These are phyloP conservation scores for Colletes collaris DNA, from an alignment of 2,888 invertebrate genomes.

Conservation along the genomic window DNA sequence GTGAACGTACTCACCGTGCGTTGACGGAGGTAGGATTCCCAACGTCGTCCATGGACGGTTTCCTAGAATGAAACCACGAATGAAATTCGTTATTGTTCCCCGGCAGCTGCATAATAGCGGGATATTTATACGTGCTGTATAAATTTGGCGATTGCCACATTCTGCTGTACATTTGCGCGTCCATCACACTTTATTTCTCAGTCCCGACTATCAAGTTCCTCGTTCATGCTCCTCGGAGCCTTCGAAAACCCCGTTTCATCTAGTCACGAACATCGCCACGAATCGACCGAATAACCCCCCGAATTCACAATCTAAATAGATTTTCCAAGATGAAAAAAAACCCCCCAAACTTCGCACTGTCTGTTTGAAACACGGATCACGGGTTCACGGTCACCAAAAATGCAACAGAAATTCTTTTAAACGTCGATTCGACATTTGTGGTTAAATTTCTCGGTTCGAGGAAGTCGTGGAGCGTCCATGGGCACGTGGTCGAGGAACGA, in stretches of 20 bases:
- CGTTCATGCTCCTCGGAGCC: too few species aligned
- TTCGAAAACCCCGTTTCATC: too few species aligned
- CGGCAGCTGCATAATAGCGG: constrained; percentile 79
- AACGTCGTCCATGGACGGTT: constrained; percentile 94
- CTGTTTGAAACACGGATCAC: background rate
- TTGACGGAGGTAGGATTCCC: constrained; percentile 93
- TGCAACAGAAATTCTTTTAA: too few species aligned
- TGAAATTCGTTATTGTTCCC: constrained; percentile 82
- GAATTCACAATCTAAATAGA: background rate
- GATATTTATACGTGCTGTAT: constrained; percentile 78
- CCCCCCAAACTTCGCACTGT: background rate
- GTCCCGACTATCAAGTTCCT: too few species aligned
- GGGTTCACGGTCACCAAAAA: constrained; percentile 4
- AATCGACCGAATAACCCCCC: background rate
- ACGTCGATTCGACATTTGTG: too few species aligned
- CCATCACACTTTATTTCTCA: constrained; percentile 60
- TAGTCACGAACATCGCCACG: too few species aligned
- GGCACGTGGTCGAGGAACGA: constrained; percentile 17
- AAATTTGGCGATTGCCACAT: constrained; percentile 80
- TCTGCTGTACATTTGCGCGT: constrained; percentile 75
- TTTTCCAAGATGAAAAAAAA: too few species aligned
- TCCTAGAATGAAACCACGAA: constrained; percentile 88
- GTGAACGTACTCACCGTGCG: constrained; percentile 90
- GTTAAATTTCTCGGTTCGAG: too few species aligned
- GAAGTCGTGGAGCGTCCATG: too few species aligned